Conservation (phyloP, 92 coral and sea anemone genomes). For the Blastomussa wellsi region DNA sequence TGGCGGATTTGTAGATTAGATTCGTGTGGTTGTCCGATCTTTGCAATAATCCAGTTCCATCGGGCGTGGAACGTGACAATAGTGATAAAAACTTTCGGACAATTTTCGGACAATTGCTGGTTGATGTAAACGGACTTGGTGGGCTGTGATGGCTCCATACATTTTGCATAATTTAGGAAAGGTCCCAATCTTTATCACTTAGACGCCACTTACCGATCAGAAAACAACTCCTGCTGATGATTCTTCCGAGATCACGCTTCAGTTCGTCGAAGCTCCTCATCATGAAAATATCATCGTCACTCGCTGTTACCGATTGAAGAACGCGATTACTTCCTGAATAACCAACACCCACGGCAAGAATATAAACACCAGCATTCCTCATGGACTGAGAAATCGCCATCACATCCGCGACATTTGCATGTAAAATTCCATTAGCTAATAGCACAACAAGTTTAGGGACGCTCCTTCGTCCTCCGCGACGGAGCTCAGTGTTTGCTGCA, state of each 20-base stretch:
- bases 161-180: too few relatives aligned
- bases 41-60: too few relatives aligned
- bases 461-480: background rate
- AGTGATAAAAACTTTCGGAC: too few relatives aligned
- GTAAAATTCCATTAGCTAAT: background rate
- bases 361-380: background rate
- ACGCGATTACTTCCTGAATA: background rate
- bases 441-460: background rate
- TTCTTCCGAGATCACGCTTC: background rate
- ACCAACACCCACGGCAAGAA: background rate
- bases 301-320: background rate
- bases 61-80: too few relatives aligned
- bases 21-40: too few relatives aligned
- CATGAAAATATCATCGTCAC: background rate
- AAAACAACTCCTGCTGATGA: background rate
- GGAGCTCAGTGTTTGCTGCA: background rate
- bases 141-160: too few relatives aligned
- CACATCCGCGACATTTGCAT: background rate
- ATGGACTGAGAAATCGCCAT: background rate
- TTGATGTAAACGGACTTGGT: too few relatives aligned
- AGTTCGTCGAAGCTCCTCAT: background rate
- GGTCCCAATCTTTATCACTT: background rate
- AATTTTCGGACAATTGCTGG: too few relatives aligned
- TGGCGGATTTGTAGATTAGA: too few relatives aligned
- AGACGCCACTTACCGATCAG: background rate